These are phyloP conservation scores for Mirounga angustirostris DNA, from an alignment of 2,113 vertebrate genomes.

Conservation along the genomic window DNA sequence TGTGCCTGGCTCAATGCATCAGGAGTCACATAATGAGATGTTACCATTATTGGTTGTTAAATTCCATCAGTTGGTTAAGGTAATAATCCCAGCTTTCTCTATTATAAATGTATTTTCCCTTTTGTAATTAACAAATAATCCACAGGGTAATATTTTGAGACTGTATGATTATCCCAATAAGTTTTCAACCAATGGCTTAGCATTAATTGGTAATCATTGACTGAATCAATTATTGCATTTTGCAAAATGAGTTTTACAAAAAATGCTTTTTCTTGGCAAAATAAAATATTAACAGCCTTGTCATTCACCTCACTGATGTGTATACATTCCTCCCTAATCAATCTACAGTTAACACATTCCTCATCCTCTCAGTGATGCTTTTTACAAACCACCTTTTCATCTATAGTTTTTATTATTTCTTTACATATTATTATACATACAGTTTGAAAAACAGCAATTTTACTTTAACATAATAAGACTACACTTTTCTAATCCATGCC, in stretches of 20 bases:
- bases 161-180: neutral
- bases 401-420: neutral
- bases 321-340: neutral
- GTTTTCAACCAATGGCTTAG: neutral
- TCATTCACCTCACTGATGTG: neutral
- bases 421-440: neutral
- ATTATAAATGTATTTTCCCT: neutral
- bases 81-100: neutral
- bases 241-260: neutral
- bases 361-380: neutral
- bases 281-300: neutral
- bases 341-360: neutral
- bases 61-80: neutral
- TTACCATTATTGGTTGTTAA: neutral
- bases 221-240: neutral
- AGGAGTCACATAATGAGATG: neutral
- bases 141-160: neutral
- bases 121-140: slow-evolving; percentile 2
- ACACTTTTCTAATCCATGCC: neutral
- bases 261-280: neutral
- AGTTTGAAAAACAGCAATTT: neutral
- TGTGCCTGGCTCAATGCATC: neutral
- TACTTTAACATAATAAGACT: neutral
- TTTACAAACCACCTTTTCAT: neutral
- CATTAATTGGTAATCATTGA: neutral